A percentile compares a stretch with the other conserved stretches of the same genome.
phyloP scores from a whole-genome alignment of 2,113 vertebrate species.

The Gallinago paraguaiae region DNA sequence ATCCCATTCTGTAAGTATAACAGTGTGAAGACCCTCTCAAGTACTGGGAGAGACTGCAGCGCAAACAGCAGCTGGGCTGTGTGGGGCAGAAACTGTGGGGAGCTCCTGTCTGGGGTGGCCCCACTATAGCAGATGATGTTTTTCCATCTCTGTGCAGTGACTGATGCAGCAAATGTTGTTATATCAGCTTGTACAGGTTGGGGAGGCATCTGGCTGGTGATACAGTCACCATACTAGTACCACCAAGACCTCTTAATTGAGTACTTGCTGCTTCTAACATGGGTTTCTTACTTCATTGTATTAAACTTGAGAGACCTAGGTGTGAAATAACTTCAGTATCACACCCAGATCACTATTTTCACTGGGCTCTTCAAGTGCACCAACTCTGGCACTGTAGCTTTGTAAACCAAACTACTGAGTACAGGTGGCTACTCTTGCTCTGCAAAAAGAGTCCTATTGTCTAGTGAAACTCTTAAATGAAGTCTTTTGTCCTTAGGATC shows the following conservation, averaged over 20 bases:
- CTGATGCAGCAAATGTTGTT: not conserved
- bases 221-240: too few species aligned
- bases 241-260: not conserved
- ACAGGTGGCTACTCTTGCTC: not conserved
- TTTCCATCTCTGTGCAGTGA: not conserved
- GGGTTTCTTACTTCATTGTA: not conserved
- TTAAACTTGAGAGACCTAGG: not conserved
- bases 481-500: slow-evolving; percentile 70
- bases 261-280: not conserved
- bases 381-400: not conserved
- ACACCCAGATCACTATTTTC: too few species aligned
- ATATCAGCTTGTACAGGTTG: not conserved
- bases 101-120: not conserved
- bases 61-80: not conserved
- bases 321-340: not conserved
- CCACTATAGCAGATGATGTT: not conserved
- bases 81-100: not conserved
- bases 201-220: not conserved
- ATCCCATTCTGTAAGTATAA: slow-evolving; percentile 83
- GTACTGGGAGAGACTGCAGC: not conserved
- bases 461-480: not conserved
- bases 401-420: not conserved
- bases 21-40: not conserved
- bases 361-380: not conserved
- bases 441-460: not conserved